phyloP scores from a whole-genome alignment of 64 coral and sea anemone species.

The Montipora cactus region DNA sequence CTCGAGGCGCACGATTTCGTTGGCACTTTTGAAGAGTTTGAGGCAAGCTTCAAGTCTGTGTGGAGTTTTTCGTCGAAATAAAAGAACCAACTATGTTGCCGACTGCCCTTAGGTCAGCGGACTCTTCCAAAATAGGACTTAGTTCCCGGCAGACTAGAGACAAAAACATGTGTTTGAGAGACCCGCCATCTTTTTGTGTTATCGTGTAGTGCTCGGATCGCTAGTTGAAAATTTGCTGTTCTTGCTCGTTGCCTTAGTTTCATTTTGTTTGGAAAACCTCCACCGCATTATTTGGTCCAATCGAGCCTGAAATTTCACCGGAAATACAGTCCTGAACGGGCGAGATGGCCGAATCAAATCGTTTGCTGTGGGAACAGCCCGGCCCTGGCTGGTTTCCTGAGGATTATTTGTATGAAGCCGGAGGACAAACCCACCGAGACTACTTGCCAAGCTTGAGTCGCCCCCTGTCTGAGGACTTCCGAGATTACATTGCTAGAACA shows the following conservation, averaged over 20 bases:
- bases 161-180: neutral
- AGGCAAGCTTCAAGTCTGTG: too few relatives aligned
- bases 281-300: neutral
- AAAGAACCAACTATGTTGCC: neutral
- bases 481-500: constrained; percentile 7
- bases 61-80: too few relatives aligned
- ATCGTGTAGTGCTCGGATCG: neutral
- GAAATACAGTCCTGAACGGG: constrained; percentile 41
- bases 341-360: constrained; percentile 49
- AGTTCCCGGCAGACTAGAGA: neutral
- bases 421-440: constrained; percentile 10
- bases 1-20: too few relatives aligned
- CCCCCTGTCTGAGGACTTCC: constrained; percentile 21
- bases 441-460: constrained; percentile 30
- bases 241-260: neutral
- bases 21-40: too few relatives aligned
- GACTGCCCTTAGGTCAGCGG: neutral
- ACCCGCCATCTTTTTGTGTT: constrained; percentile 18
- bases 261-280: neutral
- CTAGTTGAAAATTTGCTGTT: neutral
- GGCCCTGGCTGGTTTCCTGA: constrained; percentile 28
- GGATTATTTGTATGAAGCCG: constrained; percentile 19
- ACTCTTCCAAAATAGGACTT: neutral
- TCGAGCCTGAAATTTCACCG: constrained; percentile 11
- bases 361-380: constrained; percentile 12